A percentile compares a stretch with the other conserved stretches of the same genome.
phyloP scores from a whole-genome alignment of 2,888 invertebrate species.

The Capitulum mitella region DNA sequence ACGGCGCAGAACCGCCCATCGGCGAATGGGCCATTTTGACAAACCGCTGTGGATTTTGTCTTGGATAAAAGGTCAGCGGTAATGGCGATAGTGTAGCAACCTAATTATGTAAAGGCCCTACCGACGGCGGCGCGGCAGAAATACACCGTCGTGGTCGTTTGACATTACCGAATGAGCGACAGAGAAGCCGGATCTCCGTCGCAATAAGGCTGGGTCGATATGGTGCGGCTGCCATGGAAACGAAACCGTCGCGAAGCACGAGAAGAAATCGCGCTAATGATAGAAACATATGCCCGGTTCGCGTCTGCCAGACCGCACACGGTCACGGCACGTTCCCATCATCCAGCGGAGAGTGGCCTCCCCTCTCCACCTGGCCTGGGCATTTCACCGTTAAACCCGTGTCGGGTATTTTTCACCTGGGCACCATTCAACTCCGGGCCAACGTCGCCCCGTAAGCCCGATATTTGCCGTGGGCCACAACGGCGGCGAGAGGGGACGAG shows the following conservation, averaged over 20 bases:
- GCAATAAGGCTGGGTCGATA: too few relatives aligned
- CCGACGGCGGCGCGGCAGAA: too few relatives aligned
- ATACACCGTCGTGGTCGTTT: too few relatives aligned
- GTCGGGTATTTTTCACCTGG: neutral
- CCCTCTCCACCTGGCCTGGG: neutral
- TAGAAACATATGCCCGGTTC: neutral
- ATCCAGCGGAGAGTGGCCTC: neutral
- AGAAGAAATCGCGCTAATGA: too few relatives aligned
- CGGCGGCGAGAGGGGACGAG: neutral
- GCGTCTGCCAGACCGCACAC: neutral
- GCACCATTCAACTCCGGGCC: neutral
- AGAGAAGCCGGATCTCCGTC: too few relatives aligned
- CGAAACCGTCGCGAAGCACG: too few relatives aligned
- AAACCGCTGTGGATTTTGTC: neutral
- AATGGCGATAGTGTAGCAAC: too few relatives aligned
- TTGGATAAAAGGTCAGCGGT: neutral
- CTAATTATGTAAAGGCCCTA: too few relatives aligned
- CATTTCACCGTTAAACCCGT: neutral
- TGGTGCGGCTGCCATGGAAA: too few relatives aligned
- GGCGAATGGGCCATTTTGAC: neutral
- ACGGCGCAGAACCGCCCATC: neutral
- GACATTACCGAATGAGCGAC: too few relatives aligned
- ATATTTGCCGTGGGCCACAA: neutral
- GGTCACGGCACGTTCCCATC: neutral
- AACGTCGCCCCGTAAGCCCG: neutral